Evolutionary conservation across 2,888 invertebrate species (phyloP), one percentile per base, ranked within the genome.

Genomic region (Asteroscopus sphinx): DNA sequence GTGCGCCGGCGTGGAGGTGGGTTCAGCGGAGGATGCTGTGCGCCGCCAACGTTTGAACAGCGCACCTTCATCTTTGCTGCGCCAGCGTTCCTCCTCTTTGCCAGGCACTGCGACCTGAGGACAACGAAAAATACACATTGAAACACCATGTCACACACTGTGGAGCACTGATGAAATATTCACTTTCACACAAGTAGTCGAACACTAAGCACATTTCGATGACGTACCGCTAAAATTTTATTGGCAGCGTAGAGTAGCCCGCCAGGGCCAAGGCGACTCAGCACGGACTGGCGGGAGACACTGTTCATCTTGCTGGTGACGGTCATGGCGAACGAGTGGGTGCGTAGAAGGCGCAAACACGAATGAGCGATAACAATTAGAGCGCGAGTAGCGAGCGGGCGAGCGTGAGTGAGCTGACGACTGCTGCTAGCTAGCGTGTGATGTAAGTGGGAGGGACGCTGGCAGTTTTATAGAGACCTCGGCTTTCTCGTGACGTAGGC

Each of bases 301-400:
- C 92, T 93, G 85, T 94, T 94, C 93, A 94, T 93, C 83, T 94
- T 94, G 87, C 94, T 94, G 79, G 91, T 86, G 77, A 94, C 94
- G 55, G 94, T 94, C 94, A 94, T 94, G 73, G 70, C 77, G 85
- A 76, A 83, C 87, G 88, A 86, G 87, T 83, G 82, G 62, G 75
- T 80, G 82, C 82, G 83, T 56, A 63, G 79, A 77, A 76, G 64
- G 82, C 83, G 84, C 85, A 86, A 75, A 85, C 77, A 83, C 87
- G 69, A 93, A 71, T 91, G 87, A 90, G 75, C 81, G 82, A 85
- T 85, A 83, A 68, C 67, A 57, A 73, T 60, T 77, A 74, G 75
- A 80, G 71, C 82, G 87, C 86, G 86, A 71, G 76, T 64, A 85
- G 88, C 88, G 81, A 87, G 83, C 81, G 79, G 78, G 82, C 85